Evolutionary conservation across 2,888 invertebrate genomes (phyloP), one percentile per base, ranked within the genome.

Genomic region (Chloroclystis v-ata): DNA sequence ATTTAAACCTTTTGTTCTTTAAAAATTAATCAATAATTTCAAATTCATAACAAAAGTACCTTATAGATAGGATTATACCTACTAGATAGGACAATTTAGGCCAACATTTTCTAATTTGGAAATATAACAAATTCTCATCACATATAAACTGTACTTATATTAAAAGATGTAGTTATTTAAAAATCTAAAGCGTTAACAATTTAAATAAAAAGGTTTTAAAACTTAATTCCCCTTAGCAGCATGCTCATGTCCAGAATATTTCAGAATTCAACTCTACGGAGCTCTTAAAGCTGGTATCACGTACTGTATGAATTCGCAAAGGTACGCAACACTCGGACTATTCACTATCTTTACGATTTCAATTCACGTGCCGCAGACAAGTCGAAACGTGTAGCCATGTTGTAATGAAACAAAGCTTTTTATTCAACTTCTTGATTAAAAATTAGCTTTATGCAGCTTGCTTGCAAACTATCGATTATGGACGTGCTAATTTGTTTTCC

Each of bases 301-400:
- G 72, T 75, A 74, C 65, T 70, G 60, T 71, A 73, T 72, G 68
- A 72, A 69, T 67, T 63, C 67, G 62, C 60, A 58, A 61, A 62
- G 64, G 66, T 67, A 64, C 63, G 60, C 60, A 56, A 57, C 60
- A 60, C n/a, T n/a, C 57, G 60, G 65, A 66, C 67, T 63, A 61
- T 67, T 66, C 66, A 61, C 65, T 64, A 73, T 71, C 71, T 74
- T 73, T 67, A 76, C 66, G 64, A 61, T 65, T 66, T 56, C 65
- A 62, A 65, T 70, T 62, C 63, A 61, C 61, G 60, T 56, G 56
- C 58, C 44, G 42, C 49, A 59, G 48, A 55, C 52, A 51, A 51
- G 37, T 40, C 11, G 26, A 41, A 14, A 39, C 47, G 47, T 47
- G 47, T 47, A 44, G 37, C 37, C 28, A 44, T 44, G 43, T 37